Evolutionary conservation across 2,888 invertebrate species (phyloP), one percentile per base, ranked within the genome.

Genomic region (Pyrrhosoma nymphula): DNA sequence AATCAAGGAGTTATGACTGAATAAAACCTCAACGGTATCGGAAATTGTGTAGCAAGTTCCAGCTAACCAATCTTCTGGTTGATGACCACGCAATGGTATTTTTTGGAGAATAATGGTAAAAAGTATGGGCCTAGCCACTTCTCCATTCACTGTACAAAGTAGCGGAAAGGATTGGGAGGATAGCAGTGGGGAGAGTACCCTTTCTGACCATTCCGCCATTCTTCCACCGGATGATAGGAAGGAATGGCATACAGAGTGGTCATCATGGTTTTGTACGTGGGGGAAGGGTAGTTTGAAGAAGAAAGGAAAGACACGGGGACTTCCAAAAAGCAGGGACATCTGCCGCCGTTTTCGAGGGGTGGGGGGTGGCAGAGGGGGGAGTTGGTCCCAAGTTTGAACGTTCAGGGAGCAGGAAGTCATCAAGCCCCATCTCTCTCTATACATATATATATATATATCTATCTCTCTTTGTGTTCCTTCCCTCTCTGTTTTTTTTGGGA

Each of bases 341-440:
- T 93, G 93, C 69, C 93, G 69, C 69, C 93, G 75, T 93, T 93
- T 75, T 60, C 56, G 90, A 56, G 18, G 56, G 90, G 56, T 20
- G 60, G 47, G n/a, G n/a, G n/a, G n/a, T n/a, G n/a, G n/a, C n/a
- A n/a, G n/a, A n/a, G 69, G 93, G 91, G 39, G 56, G 63, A 56
- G 35, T 56, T 55, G 56, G 93, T 35, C 69, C 63, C 93, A 93
- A 93, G 93, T 93, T 93, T 47, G 56, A 75, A 69, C 69, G 69
- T 93, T 69, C 63, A 93, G 93, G 93, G 93, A 75, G 47, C 93
- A 93, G 93, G 93, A 93, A 93, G 93, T 93, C 93, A 93, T 93
- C 93, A 93, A 93, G 93, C 69, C 39, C 93, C 16, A 82, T 82
- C 82, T 82, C 82, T 35, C 82, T 35, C 82, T 82, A 14, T 26